Percentiles rank a stretch among this genome's conserved stretches.
Conservation (phyloP, 2,113 vertebrate species). For the Malurus cyaneus region DNA sequence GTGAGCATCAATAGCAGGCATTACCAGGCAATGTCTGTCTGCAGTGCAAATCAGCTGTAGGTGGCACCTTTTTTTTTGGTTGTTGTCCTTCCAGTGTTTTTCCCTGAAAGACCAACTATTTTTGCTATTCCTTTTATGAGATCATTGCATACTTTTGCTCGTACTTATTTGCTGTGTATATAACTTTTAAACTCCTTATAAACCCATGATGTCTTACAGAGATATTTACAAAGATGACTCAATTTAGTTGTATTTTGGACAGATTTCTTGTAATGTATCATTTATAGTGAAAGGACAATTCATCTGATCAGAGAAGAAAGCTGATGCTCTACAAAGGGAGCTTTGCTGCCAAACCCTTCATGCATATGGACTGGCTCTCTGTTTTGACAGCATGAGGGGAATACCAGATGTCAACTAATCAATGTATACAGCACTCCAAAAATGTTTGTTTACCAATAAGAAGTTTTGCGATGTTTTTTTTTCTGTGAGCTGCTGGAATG, state of each 20-base stretch:
- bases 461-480: neutral
- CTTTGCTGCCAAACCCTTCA: neutral
- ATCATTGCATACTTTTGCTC: neutral
- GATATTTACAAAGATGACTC: slow-evolving; percentile 22
- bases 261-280: neutral
- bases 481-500: neutral
- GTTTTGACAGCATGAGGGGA: slow-evolving; percentile 10
- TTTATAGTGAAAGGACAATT: neutral
- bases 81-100: neutral
- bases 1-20: neutral
- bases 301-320: neutral
- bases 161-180: neutral
- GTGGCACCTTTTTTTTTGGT: neutral
- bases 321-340: neutral
- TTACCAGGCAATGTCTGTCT: neutral
- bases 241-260: neutral
- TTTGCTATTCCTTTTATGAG: neutral
- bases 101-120: neutral
- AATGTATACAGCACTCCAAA: neutral
- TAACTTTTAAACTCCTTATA: neutral
- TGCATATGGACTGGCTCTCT: neutral
- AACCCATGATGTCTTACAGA: neutral
- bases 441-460: slow-evolving; percentile 5
- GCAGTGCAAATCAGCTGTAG: neutral
- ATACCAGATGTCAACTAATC: slow-evolving; percentile 40